These are phyloP conservation scores for Nomada ruficornis DNA, from an alignment of 2,888 invertebrate species.

Conservation along the genomic window DNA sequence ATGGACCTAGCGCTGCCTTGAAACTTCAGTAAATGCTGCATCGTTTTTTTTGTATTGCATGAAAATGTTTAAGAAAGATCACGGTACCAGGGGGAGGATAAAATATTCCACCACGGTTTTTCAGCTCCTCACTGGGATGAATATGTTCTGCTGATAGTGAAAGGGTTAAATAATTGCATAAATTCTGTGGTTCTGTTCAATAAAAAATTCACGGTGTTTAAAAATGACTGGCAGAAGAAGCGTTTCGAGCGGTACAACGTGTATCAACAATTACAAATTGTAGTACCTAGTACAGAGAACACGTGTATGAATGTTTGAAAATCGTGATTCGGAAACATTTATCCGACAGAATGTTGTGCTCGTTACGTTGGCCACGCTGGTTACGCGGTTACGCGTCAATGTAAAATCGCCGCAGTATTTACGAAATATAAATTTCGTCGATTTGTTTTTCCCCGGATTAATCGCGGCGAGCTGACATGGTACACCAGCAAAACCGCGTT, in stretches of 20 bases:
- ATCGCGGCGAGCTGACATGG: conserved; percentile 27
- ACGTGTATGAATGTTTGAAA: neutral
- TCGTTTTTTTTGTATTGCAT: too few relatives aligned
- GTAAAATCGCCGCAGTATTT: conserved; percentile 22
- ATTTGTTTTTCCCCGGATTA: conserved; percentile 50
- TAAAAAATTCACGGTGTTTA: neutral
- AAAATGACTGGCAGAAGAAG: neutral
- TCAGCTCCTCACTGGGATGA: too few relatives aligned
- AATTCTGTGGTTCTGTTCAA: neutral
- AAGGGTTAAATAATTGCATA: neutral
- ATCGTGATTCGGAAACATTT: neutral
- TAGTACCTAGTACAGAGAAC: neutral
- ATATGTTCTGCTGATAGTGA: too few relatives aligned
- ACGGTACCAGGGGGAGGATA: too few relatives aligned
- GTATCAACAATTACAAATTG: neutral
- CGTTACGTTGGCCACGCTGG: too few relatives aligned
- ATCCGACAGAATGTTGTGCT: conserved; percentile 3
- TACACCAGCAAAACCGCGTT: conserved; percentile 20
- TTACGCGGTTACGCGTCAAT: neutral
- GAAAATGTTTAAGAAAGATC: too few relatives aligned
- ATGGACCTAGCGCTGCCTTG: too few relatives aligned
- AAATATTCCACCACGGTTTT: too few relatives aligned
- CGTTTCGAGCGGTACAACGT: neutral
- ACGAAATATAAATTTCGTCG: conserved; percentile 42
- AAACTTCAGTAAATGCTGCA: too few relatives aligned